Conservation (phyloP, 2,797 vertebrate genomes). For the Phoebastria nigripes region DNA sequence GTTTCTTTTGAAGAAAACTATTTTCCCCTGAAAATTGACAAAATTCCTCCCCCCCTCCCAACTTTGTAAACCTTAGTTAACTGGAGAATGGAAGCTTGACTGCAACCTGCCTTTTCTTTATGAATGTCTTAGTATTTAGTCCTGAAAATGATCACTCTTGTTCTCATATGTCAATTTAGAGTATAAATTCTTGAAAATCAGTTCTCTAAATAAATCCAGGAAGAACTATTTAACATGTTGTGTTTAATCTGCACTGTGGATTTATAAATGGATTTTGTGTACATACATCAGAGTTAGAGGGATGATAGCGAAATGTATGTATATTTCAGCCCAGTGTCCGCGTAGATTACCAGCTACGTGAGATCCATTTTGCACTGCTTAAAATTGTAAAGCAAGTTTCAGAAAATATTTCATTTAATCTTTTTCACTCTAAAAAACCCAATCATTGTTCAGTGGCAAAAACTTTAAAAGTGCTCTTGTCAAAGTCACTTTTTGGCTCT, state of each 20-base stretch:
- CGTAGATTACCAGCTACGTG: not conserved
- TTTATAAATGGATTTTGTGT: not conserved
- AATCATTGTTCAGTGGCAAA: not conserved
- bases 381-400: not conserved
- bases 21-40: not conserved
- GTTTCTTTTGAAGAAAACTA: not conserved
- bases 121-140: not conserved
- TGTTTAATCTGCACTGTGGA: not conserved
- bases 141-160: not conserved
- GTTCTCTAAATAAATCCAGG: not conserved
- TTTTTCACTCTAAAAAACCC: not conserved
- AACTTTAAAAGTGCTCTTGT: not conserved
- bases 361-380: not conserved
- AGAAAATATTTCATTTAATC: not conserved
- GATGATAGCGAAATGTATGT: not conserved
- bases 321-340: not conserved
- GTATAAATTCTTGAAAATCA: not conserved
- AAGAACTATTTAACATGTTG: not conserved
- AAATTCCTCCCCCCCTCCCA: not conserved
- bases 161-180: not conserved
- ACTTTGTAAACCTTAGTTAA: not conserved
- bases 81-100: not conserved
- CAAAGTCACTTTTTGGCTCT: not conserved
- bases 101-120: not conserved
- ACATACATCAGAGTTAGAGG: accelerated